Evolutionary conservation across 2,113 vertebrate genomes (phyloP), one percentile per base, ranked within the genome.

Genomic region (Crotalus horridus): DNA sequence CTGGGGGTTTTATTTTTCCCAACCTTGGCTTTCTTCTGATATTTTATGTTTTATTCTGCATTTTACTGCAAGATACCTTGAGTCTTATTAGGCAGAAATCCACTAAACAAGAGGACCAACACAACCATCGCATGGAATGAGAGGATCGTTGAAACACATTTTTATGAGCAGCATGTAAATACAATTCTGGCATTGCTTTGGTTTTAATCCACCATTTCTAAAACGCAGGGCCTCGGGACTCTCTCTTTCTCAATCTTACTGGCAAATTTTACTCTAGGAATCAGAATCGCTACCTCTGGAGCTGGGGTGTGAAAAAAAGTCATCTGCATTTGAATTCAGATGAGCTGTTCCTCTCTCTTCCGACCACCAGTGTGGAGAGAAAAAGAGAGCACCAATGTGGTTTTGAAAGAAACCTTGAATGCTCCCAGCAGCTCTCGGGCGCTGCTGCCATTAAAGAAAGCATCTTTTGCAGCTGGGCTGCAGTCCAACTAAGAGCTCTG

Each of bases 201-300:
- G 86, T 94, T 69, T 90, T 91, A 88, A 90, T 58, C 51, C 89
- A 59, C 58, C 90, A 85, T 91, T 92, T 86, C 90, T 91, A 56
- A 20, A 89, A 2, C 53, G 91, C 94, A 89, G 1, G 87, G 93
- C 53, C 89, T 95, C 90, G 93, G 93, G 43, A 87, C 64, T 59
- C 64, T 91, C 33, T 93, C 29, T 93, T 26, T 93, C 94, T 93
- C 95, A 95, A 88, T 94, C 69, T 91, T 39, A 85, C 94, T 92
- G 94, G 20, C 91, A 91, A 64, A 26, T 24, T 94, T 95, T 95
- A 85, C 91, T 88, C 92, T 92, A 93, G 88, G 91, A 96, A 90
- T 26, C 91, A 93, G 48, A 58, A 43, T 94, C 1, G 53, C 94
- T 96, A 69, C 56, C 86, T 46, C 95, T 94, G 94, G 86, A 93